Evolutionary conservation across 2,888 invertebrate species (phyloP), one percentile per base, ranked within the genome.

Genomic region (Tenthredo scrophulariae): DNA sequence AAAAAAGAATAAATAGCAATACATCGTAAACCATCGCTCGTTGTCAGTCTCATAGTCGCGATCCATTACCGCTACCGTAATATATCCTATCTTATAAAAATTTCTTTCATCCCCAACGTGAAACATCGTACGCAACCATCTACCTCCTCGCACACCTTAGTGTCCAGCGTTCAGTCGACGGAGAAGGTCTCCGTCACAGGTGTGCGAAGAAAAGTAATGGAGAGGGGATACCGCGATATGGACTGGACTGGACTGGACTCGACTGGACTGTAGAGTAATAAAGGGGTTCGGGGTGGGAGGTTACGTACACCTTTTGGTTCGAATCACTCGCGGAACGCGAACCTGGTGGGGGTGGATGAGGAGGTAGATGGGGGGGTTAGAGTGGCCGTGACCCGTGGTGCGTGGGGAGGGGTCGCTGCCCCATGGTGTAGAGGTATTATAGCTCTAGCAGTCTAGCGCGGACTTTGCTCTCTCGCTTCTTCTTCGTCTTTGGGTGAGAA

Each of bases 361-460:
- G 89, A 91, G 91, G 91, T 91, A 91, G 91, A 91, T 91, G 91
- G 85, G 87, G 91, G 89, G 91, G 91, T 91, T 91, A 91, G 91
- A 92, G 91, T 92, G 92, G 91, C 92, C 92, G 91, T 92, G 92
- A 92, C 92, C 92, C 90, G 87, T 86, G 87, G 89, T 88, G 88
- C 88, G 87, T 88, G 89, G 67, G 89, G 90, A 90, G 90, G 91
- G 91, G 91, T 91, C 91, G 91, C 89, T 91, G 91, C 90, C 91
- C 91, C 90, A 74, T 74, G 18, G 74, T 74, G 37, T 67, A 46
- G 33, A 58, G 15, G 74, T 33, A 74, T 84, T 54, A 74, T 58
- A 72, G 77, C 54, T 46, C 70, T 46, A 84, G 84, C 67, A 84
- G 84, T 74, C 46, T 74, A 72, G 84, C 74, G 54, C 54, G 84